These are phyloP conservation scores for Cepaea hortensis DNA, from an alignment of 2,888 invertebrate genomes.

Conservation along the genomic window DNA sequence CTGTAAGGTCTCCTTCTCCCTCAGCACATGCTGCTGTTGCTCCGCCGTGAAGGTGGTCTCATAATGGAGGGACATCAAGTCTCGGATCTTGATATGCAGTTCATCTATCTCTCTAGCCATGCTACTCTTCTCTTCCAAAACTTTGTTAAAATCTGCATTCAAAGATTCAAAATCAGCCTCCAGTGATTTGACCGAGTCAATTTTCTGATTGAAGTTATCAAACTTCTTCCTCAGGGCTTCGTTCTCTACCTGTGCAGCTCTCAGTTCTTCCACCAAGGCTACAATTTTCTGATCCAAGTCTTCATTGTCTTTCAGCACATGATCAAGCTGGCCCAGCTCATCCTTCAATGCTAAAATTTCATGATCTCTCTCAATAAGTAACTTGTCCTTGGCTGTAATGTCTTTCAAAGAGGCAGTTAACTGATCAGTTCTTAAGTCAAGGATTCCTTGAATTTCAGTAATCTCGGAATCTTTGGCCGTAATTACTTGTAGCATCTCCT, in stretches of 20 bases:
- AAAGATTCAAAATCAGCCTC: conserved; percentile 65
- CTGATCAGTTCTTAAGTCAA: conserved; percentile 7
- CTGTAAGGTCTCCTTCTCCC: conserved; percentile 61
- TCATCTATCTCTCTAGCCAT: conserved; percentile 71
- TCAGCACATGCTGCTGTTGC: conserved; percentile 61
- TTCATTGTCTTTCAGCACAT: conserved; percentile 40
- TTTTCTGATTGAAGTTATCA: conserved; percentile 52
- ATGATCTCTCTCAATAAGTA: conserved; percentile 11
- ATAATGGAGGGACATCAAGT: conserved; percentile 51
- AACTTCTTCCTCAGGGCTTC: conserved; percentile 44
- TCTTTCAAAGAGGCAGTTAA: conserved; percentile 9
- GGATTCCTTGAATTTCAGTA: conserved; percentile 13
- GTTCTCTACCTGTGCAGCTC: conserved; percentile 44
- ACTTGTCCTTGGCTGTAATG: not conserved
- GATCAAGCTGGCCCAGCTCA: conserved; percentile 29
- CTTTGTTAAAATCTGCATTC: conserved; percentile 67
- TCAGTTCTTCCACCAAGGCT: conserved; percentile 44
- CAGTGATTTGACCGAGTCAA: conserved; percentile 53
- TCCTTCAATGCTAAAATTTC: conserved; percentile 14
- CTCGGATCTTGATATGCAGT: conserved; percentile 64
- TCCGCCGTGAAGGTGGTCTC: conserved; percentile 54
- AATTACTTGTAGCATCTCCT: conserved; percentile 16
- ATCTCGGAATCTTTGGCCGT: conserved; percentile 39
- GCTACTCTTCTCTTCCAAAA: conserved; percentile 67
- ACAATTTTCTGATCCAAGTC: conserved; percentile 8